Evolutionary conservation across 2,113 vertebrate species (phyloP).

Genomic region (Cyanoderma ruficeps): DNA sequence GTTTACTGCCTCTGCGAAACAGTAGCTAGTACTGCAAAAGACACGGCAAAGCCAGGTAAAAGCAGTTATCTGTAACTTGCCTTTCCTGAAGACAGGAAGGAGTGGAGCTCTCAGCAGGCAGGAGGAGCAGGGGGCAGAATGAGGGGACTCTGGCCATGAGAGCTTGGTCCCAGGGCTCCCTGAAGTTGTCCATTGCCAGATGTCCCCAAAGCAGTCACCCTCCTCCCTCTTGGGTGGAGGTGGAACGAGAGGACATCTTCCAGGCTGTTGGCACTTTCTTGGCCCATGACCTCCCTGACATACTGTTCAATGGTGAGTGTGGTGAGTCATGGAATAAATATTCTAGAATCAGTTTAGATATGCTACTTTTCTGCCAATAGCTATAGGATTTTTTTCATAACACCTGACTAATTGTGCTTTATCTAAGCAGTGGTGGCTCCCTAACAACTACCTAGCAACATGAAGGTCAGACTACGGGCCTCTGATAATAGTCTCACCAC

Average conservation of each 20-base stretch:
- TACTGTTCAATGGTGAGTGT: background rate
- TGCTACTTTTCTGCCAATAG: background rate
- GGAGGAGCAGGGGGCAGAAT: background rate
- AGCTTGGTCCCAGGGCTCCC: background rate
- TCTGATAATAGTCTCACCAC: background rate
- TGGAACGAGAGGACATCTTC: background rate
- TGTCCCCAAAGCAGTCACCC: background rate
- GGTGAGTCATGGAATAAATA: background rate
- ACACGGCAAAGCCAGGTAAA: background rate
- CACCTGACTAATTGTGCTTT: background rate
- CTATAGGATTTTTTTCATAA: background rate
- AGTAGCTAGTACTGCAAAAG: background rate
- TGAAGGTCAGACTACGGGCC: background rate
- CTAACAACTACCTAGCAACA: background rate
- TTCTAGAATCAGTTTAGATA: background rate
- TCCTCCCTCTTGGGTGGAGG: background rate
- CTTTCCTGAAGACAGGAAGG: background rate
- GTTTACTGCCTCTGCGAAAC: background rate
- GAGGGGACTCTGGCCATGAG: fast-evolving
- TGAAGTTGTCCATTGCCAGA: background rate
- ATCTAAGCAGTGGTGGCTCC: background rate
- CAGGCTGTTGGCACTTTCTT: background rate
- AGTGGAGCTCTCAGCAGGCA: fast-evolving
- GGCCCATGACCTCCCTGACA: background rate
- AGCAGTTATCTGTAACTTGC: background rate